Conservation (phyloP, 2,888 invertebrate genomes). For the Ophion ventricosus region DNA sequence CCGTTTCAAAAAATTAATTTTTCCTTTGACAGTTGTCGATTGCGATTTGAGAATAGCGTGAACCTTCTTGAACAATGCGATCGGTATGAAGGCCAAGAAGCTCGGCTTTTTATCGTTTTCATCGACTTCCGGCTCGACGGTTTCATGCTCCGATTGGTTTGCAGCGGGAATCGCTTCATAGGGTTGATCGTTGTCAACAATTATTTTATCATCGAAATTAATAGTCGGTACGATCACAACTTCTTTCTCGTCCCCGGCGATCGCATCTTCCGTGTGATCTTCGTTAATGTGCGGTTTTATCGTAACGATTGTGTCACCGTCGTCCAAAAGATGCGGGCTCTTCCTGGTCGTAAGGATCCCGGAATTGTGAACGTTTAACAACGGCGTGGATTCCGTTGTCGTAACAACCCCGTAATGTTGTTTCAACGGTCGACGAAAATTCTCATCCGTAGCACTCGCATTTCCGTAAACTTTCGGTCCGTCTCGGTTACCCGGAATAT, state of each 20-base stretch:
- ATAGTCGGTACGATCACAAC: constrained; percentile 31
- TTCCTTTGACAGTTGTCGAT: constrained; percentile 81
- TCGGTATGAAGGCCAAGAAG: constrained; percentile 76
- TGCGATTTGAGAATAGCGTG: constrained; percentile 78
- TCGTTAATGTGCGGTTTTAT: constrained; percentile 10
- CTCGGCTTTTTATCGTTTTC: constrained; percentile 53
- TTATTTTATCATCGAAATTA: constrained; percentile 15
- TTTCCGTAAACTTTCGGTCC: constrained; percentile 37
- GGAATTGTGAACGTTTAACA: not conserved
- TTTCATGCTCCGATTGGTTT: constrained; percentile 9
- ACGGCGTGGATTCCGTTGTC: constrained; percentile 15
- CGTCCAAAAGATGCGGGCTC: not conserved
- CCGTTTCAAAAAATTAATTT: constrained; percentile 85
- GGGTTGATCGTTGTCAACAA: constrained; percentile 20
- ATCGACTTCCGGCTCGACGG: constrained; percentile 11
- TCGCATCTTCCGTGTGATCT: not conserved
- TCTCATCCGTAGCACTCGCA: constrained; percentile 33
- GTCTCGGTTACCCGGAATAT: constrained; percentile 15
- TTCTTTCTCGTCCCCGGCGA: constrained; percentile 39
- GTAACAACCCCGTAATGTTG: not conserved
- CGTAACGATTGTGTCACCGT: constrained; percentile 1
- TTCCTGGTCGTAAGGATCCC: constrained; percentile 18
- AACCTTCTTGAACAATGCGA: constrained; percentile 79
- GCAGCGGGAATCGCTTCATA: not conserved
- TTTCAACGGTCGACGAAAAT: constrained; percentile 24